Base-by-base conservation (phyloP, 2,113 vertebrate genomes). In the Spilogale gracilis region DNA sequence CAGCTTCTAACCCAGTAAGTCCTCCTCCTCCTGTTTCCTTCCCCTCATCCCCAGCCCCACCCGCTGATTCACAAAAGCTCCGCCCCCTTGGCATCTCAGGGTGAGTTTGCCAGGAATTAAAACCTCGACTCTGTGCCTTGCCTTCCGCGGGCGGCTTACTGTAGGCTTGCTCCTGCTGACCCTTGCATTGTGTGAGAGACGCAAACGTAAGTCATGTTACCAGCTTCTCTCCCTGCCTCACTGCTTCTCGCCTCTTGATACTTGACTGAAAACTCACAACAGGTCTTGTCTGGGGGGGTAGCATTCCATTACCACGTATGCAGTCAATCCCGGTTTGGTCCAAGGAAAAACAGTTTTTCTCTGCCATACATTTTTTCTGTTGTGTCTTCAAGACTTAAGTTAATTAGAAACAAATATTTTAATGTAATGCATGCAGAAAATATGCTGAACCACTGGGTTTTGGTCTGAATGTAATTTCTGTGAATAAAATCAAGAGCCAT, bases 1-100 rank as follows among this genome's bases (percentile, higher is more conserved):
- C 97, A 99, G 69, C 99, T 99, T 74, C 98, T 99, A 54, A 98
- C 98, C 30, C 98, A 99, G 99, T 99, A 98, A 99, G 99, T 97
- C 56, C 71, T 73, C 71, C 0, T 96, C 74, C 89, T 96, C 93
- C 60, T 0, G 0, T 85, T 91, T 43, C 74, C 69, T 45, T 95
- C 65, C 54, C 27, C 86, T 73, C 61, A 8, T 12, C 43, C 2
- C 21, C 10, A 48, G 60, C 94, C 63, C 92, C 94, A 12, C 96
- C 96, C 61, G 56, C 25, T 12, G 50, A 3, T 23, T 91, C 60
- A 11, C 3, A 30, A 12, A 23, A 2, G 48, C n/a, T 9, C 97
- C n/a, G 17, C 96, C 97, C 82, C 78, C 52, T 76, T 85, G 89
- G 87, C 96, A 63, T 84, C 95, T 67, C 65, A 0, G 18, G 43